Percentiles rank a stretch among this genome's conserved stretches.
Conservation (phyloP, 2,888 invertebrate species). For the Chrysomela aeneicollis region DNA sequence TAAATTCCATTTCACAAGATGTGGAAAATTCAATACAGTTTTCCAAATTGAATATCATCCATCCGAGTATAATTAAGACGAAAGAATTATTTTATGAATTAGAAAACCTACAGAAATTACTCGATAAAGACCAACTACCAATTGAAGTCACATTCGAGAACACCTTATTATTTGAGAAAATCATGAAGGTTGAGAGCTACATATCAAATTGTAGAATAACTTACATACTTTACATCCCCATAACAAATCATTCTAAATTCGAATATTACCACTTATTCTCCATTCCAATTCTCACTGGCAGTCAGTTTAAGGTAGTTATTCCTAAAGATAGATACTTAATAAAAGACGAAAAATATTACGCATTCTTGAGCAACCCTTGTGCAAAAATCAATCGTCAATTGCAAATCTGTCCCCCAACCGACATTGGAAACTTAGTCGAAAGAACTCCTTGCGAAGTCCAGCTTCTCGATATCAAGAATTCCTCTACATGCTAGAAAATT, state of each 20-base stretch:
- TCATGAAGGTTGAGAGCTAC: not conserved
- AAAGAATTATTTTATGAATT: not conserved
- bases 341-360: not conserved
- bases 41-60: no score
- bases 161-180: not conserved
- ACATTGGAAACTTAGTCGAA: not conserved
- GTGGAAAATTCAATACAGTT: no score
- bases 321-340: not conserved
- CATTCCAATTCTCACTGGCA: not conserved
- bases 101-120: not conserved
- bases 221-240: not conserved
- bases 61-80: not conserved
- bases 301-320: not conserved
- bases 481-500: not conserved
- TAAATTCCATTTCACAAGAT: no score
- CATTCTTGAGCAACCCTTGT: not conserved
- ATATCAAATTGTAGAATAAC: not conserved
- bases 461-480: not conserved
- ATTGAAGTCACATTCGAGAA: not conserved
- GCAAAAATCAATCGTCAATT: no score
- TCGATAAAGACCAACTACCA: not conserved
- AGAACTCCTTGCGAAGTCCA: not conserved
- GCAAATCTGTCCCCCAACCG: no score
- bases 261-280: not conserved
- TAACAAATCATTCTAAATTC: not conserved